phyloP scores from a whole-genome alignment of 2,113 vertebrate species.

The Hemicordylus capensis region DNA sequence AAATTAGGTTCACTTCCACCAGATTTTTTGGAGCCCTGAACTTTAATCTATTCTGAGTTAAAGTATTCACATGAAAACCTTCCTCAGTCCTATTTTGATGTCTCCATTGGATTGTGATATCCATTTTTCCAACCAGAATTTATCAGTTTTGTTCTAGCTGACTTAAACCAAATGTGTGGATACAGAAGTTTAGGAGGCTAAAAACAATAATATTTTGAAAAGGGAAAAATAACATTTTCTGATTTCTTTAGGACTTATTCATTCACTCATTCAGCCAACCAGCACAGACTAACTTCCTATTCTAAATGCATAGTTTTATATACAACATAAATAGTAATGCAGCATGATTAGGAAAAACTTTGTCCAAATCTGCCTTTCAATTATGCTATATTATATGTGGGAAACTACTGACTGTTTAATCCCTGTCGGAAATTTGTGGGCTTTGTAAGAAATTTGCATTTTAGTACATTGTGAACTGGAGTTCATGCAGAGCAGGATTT shows the following conservation, averaged over 20 bases:
- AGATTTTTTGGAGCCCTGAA: no score
- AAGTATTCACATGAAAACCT: no score
- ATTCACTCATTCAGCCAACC: neutral
- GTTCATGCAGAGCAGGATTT: slow-evolving; percentile 45
- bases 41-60: no score
- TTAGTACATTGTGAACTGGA: slow-evolving; percentile 34
- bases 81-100: no score
- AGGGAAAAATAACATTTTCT: neutral
- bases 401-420: slow-evolving; percentile 36
- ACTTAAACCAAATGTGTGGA: neutral
- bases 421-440: slow-evolving; percentile 49
- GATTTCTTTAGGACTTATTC: neutral
- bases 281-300: neutral
- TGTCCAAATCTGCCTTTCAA: slow-evolving; percentile 36
- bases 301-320: neutral
- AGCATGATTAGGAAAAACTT: slow-evolving; percentile 30
- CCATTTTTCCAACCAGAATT: no score
- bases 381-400: slow-evolving; percentile 27
- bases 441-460: slow-evolving; percentile 55
- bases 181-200: neutral
- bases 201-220: neutral
- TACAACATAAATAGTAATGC: slow-evolving; percentile 9
- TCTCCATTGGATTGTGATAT: no score
- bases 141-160: neutral
- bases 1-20: no score